Evolutionary conservation across 2,888 invertebrate genomes (phyloP).

Genomic region (Limenitis camilla): DNA sequence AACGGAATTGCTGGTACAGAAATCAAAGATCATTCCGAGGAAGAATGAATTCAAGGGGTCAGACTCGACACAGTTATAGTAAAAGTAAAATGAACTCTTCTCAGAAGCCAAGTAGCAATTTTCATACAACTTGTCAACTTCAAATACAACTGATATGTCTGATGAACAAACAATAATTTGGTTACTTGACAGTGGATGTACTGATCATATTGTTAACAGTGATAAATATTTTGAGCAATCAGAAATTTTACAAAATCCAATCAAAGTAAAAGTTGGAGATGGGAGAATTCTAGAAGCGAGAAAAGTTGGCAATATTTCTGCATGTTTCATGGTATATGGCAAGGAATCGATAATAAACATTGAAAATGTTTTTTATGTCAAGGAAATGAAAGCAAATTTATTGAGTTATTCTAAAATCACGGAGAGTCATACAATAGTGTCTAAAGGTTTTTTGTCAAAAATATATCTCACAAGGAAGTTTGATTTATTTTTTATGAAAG

Average conservation of each 20-base stretch:
- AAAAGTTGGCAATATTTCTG: slow-evolving; percentile 19
- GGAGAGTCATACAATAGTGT: slow-evolving; percentile 17
- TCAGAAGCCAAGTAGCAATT: too few relatives aligned
- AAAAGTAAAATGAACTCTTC: too few relatives aligned
- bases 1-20: too few relatives aligned
- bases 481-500: too few relatives aligned
- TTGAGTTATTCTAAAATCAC: slow-evolving; percentile 28
- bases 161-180: too few relatives aligned
- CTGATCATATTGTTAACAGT: slow-evolving; percentile 17
- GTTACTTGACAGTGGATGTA: too few relatives aligned
- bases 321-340: slow-evolving; percentile 20
- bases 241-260: slow-evolving; percentile 6
- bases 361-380: slow-evolving; percentile 26
- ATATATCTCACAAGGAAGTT: too few relatives aligned
- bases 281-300: slow-evolving; percentile 15
- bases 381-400: slow-evolving; percentile 25
- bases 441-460: slow-evolving; percentile 15
- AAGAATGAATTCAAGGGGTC: too few relatives aligned
- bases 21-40: too few relatives aligned
- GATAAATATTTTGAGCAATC: slow-evolving; percentile 22
- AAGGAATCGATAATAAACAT: slow-evolving; percentile 18
- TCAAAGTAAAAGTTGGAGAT: slow-evolving; percentile 14
- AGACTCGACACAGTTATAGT: too few relatives aligned
- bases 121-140: too few relatives aligned
- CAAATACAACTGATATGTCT: too few relatives aligned